Evolutionary conservation across 2,888 invertebrate species (phyloP), one percentile per base, ranked within the genome.

Genomic region (Cryptus viduatorius): DNA sequence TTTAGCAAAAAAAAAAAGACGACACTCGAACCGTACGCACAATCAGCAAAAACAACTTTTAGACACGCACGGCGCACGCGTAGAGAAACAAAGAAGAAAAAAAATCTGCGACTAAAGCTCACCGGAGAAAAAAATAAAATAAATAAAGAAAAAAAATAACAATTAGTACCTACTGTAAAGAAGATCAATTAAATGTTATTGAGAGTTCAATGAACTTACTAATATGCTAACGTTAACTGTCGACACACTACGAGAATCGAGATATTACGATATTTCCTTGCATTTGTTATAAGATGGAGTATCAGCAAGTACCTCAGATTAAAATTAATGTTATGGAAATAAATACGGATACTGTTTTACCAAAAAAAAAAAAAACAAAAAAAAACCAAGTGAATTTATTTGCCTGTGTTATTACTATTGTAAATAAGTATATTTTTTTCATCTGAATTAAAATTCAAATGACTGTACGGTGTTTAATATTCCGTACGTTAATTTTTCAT

Each of bases 251-350:
- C 77, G 71, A 77, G 82, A 83, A 80, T 83, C 80, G 80, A 61
- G 75, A 72, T 56, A 78, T 71, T 56, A 83, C 67, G 68, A 84
- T 82, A 84, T 86, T 82, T 84, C 84, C 83, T 86, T 85, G 87
- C 86, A 84, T 84, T 87, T 84, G 86, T 87, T 87, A 83, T 87
- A 87, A 82, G 73, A 84, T 79, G 79, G 84, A 84, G 75, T 82
- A 85, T 80, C 82, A 83, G 83, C 68, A 65, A 79, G 79, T 83
- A 85, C 85, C 82, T 86, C 85, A 81, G 78, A 83, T 84, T 79
- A 79, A 86, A 86, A 86, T 87, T 82, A 85, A 87, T 86, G 86
- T 87, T 87, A 86, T 84, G 78, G 65, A 81, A 85, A 86, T 86
- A 83, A 85, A 85, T 83, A 85, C 59, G 71, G 48, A 84, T 78